Percentiles rank a stretch among this genome's conserved stretches.
These are phyloP conservation scores for Onychomys torridus DNA, from an alignment of 2,797 vertebrate genomes.

Conservation along the genomic window DNA sequence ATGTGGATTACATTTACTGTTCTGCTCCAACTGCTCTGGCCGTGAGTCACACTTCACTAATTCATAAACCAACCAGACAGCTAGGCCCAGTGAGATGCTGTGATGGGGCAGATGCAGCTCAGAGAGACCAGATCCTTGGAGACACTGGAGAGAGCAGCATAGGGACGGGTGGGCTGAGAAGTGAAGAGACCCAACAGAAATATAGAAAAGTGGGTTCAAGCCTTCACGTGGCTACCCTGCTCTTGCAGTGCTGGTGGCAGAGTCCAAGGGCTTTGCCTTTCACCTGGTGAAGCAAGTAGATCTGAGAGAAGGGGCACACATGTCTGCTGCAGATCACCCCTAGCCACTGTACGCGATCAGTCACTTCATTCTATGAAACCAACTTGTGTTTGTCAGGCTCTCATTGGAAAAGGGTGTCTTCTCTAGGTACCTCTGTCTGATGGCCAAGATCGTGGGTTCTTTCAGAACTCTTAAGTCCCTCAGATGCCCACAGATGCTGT, in stretches of 20 bases:
- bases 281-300: neutral
- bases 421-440: neutral
- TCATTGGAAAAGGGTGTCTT: neutral
- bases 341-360: neutral
- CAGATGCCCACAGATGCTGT: neutral
- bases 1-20: neutral
- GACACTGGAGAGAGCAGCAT: neutral
- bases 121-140: neutral
- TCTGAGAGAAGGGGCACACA: neutral
- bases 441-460: neutral
- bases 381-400: neutral
- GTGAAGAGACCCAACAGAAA: neutral
- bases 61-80: neutral
- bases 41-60: rapidly evolving
- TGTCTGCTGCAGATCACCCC: rapidly evolving
- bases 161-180: neutral
- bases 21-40: neutral
- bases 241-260: neutral
- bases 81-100: neutral
- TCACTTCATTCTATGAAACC: neutral
- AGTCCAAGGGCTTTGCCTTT: neutral
- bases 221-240: neutral
- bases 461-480: neutral
- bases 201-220: neutral
- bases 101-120: too few species aligned